Percentiles rank a stretch among this genome's conserved stretches.
Evolutionary conservation across 2,797 vertebrate genomes (phyloP).

Genomic region (Microctenopoma lineatum): DNA sequence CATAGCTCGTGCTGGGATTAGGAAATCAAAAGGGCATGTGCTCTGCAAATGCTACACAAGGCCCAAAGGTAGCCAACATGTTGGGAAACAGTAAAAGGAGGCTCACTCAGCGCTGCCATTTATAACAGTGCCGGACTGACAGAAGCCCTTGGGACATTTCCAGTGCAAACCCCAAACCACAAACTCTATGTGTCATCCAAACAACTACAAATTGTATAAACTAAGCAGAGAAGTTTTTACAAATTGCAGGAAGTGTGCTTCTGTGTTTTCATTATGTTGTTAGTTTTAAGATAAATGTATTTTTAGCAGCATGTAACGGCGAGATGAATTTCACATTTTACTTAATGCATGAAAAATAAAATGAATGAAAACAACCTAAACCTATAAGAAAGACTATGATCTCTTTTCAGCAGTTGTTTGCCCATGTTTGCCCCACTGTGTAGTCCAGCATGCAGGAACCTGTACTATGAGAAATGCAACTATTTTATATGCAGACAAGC

Average conservation of each 20-base stretch:
- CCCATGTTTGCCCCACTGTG: constrained; percentile 23
- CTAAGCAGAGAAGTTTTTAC: constrained; percentile 57
- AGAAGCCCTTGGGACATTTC: constrained; percentile 72
- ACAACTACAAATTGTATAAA: constrained; percentile 74
- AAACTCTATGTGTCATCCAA: constrained; percentile 69
- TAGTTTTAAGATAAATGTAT: constrained; percentile 65
- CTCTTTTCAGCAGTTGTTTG: constrained; percentile 20
- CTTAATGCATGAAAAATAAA: constrained; percentile 1
- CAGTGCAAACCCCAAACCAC: constrained; percentile 69
- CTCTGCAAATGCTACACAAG: constrained; percentile 74
- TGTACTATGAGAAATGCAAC: constrained; percentile 47
- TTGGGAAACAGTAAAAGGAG: constrained; percentile 73
- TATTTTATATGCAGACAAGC: constrained; percentile 56
- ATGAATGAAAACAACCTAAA: not conserved
- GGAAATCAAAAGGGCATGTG: constrained; percentile 81
- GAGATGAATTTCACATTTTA: constrained; percentile 20
- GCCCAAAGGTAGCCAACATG: constrained; percentile 68
- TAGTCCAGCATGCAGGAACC: constrained; percentile 32
- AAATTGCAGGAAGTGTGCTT: constrained; percentile 70
- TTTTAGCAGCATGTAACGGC: constrained; percentile 36
- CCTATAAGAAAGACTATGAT: not conserved
- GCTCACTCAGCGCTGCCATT: constrained; percentile 75
- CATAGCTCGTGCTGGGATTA: constrained; percentile 77
- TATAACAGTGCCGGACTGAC: constrained; percentile 72
- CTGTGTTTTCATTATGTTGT: constrained; percentile 72